These are phyloP conservation scores for Montifringilla adamsi DNA, from an alignment of 2,113 vertebrate species.

Conservation along the genomic window DNA sequence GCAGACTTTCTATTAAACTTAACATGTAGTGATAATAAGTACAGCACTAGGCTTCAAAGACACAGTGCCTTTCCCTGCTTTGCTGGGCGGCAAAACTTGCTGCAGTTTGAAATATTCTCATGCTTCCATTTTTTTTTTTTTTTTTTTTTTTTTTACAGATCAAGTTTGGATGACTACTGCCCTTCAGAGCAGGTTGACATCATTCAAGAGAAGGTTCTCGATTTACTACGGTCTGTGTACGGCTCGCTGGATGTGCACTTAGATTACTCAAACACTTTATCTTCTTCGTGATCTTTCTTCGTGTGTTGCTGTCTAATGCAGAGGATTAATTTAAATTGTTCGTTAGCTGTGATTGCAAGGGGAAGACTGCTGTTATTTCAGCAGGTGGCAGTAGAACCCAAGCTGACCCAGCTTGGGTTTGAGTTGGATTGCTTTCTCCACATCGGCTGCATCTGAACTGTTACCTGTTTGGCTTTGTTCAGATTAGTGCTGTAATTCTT, in stretches of 20 bases:
- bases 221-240: constrained; percentile 74
- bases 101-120: not conserved
- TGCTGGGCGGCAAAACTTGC: not conserved
- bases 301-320: not conserved
- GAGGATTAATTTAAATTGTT: not conserved
- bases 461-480: not conserved
- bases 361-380: not conserved
- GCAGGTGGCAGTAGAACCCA: constrained; percentile 50
- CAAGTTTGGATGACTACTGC: constrained; percentile 97
- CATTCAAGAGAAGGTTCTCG: constrained; percentile 85
- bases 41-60: not conserved
- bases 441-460: not conserved
- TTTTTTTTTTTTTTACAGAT: constrained; percentile 73
- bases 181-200: constrained; percentile 89
- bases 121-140: not conserved
- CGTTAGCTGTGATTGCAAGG: not conserved
- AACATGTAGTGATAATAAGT: not conserved
- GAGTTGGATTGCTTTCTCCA: not conserved
- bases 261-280: constrained; percentile 72
- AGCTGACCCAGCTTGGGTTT: not conserved
- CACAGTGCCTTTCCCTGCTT: too few relatives aligned
- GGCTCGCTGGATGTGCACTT: constrained; percentile 84
- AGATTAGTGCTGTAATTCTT: not conserved
- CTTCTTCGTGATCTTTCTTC: constrained; percentile 36
- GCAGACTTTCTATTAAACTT: not conserved